Percentiles rank a stretch among this genome's conserved stretches.
phyloP scores from a whole-genome alignment of 2,797 vertebrate genomes.

The Chrosomus eos region DNA sequence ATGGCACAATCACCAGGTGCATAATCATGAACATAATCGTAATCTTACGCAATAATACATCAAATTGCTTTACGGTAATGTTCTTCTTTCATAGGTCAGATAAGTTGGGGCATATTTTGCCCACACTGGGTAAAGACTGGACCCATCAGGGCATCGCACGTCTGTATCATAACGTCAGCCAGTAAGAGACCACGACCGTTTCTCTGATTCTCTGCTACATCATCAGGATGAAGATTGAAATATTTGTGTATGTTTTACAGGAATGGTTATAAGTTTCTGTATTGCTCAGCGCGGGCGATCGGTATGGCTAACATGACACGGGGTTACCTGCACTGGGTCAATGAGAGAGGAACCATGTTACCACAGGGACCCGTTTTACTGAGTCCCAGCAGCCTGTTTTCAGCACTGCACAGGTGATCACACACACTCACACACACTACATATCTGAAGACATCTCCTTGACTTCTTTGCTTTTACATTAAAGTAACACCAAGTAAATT shows the following conservation, averaged over 20 bases:
- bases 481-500: too few species aligned
- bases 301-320: constrained; percentile 98
- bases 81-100: constrained; percentile 83
- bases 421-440: not conserved
- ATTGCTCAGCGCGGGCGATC: constrained; percentile 95
- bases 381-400: constrained; percentile 96
- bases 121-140: constrained; percentile 98
- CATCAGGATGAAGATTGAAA: not conserved
- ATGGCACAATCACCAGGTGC: constrained; percentile 90
- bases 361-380: constrained; percentile 93
- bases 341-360: constrained; percentile 93
- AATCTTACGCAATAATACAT: not conserved
- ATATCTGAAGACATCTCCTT: not conserved
- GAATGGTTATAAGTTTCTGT: constrained; percentile 97
- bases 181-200: constrained; percentile 80
- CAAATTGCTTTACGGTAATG: not conserved
- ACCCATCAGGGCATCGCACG: constrained; percentile 97
- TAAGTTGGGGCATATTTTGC: constrained; percentile 95
- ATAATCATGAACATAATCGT: not conserved
- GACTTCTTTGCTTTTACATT: not conserved
- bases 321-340: constrained; percentile 97
- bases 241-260: constrained; percentile 70
- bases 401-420: constrained; percentile 91
- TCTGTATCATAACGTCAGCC: constrained; percentile 98
- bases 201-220: not conserved